Evolutionary conservation across 2,113 vertebrate species (phyloP).

Genomic region (Microtus ochrogaster): DNA sequence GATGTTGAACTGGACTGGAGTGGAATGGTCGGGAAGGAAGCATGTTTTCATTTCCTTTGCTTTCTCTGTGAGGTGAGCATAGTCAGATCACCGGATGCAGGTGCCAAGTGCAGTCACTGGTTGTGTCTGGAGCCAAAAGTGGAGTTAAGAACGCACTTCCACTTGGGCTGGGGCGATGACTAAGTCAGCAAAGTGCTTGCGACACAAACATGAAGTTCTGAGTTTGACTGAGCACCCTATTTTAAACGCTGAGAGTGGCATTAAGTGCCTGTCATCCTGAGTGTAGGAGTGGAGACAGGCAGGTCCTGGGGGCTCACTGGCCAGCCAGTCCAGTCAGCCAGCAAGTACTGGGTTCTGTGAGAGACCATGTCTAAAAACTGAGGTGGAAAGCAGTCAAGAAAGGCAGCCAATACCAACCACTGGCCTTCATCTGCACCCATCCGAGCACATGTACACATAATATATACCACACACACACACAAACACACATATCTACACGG

Average conservation of each 20-base stretch:
- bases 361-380: neutral
- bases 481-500: neutral
- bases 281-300: neutral
- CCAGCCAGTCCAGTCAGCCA: too few species aligned
- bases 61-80: neutral
- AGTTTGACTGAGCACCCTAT: neutral
- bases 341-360: neutral
- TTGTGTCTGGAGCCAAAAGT: neutral
- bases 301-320: neutral
- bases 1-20: neutral
- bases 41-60: neutral
- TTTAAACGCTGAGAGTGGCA: neutral
- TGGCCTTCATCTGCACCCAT: neutral
- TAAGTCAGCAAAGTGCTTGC: neutral
- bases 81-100: neutral
- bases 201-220: neutral
- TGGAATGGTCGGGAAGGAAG: neutral
- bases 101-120: neutral
- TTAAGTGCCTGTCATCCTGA: neutral
- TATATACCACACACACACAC: too few species aligned
- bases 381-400: neutral
- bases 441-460: neutral
- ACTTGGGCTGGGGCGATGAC: neutral
- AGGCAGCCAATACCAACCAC: neutral
- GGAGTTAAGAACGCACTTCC: neutral